Base-by-base conservation (phyloP, 2,797 vertebrate species). In the Thunnus albacares region DNA sequence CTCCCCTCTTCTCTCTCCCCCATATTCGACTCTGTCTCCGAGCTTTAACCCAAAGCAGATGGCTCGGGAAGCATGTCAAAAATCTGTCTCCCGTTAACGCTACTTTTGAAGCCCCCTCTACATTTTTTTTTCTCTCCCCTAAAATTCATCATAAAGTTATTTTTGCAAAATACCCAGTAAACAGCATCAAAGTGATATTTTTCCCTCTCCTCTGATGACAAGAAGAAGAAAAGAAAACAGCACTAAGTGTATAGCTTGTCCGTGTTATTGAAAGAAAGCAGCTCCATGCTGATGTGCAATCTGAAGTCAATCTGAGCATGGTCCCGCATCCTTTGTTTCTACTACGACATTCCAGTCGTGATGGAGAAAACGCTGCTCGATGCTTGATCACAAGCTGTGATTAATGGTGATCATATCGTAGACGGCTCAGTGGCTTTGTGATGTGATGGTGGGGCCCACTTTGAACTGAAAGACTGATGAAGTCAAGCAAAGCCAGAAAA, bases 61-160 rank as follows among this genome's bases (percentile, higher is more conserved):
- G 96, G 93, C 10, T 81, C 91, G 95, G 96, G 95, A 96, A 93
- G 92, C 71, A 92, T 96, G 93, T 96, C 96, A 96, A 96, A 97
- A 97, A 97, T 97, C 97, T 97, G 97, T 96, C 95, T 96, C 95
- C 96, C 90, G 96, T 97, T 97, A 97, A 91, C 92, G 91, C 92
- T 91, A 94, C 90, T 94, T 95, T 95, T 96, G 90, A 96, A 96
- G 95, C 95, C 94, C 94, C 95, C 90, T 74, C 74, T 55, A 47
- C 59, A 72, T 85, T 85, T 89, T 89, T 85, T 95, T 95, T 86
- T 68, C 75, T 80, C 83, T 81, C 81, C 80, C 81, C 73, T 82
- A 82, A 91, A 92, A 93, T 93, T 93, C 85, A 93, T 93, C 87
- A 90, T 92, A 95, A 96, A 96, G 82, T 93, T 95, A 96, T 93